These are phyloP conservation scores for Meloidogyne floridensis DNA, from an alignment of 1,140 invertebrate species.

Conservation along the genomic window DNA sequence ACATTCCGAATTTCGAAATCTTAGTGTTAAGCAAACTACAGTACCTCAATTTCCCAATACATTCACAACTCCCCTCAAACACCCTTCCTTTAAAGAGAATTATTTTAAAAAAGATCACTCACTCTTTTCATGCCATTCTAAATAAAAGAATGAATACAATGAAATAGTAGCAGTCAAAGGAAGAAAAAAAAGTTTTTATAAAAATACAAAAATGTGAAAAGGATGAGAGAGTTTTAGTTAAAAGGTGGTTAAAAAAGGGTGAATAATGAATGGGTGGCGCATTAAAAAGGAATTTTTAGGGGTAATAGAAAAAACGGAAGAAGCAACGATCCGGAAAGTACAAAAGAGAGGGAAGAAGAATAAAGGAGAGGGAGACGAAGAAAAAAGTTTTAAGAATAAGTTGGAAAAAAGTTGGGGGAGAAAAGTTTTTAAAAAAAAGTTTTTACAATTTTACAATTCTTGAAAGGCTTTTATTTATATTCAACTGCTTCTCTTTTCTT, in stretches of 20 bases:
- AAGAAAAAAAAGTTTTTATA: not conserved
- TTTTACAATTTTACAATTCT: too few species aligned
- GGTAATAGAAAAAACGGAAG: not conserved
- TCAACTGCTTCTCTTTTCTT: too few species aligned
- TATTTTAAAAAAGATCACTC: not conserved
- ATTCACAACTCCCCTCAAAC: too few species aligned
- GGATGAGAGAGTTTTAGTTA: not conserved
- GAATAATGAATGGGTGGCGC: conserved; percentile 1
- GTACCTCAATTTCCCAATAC: too few species aligned
- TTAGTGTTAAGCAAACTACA: too few species aligned
- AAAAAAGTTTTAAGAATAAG: too few species aligned
- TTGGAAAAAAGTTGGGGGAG: too few species aligned
- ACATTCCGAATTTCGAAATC: too few species aligned
- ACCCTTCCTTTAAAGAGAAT: not conserved
- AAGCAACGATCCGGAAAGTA: conserved; percentile 8
- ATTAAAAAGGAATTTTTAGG: not conserved
- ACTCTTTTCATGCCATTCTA: not conserved
- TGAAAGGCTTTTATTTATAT: too few species aligned
- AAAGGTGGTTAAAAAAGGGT: not conserved
- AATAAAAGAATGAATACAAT: conserved; percentile 5
- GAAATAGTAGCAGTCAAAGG: not conserved
- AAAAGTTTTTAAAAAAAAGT: too few species aligned
- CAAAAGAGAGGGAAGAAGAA: not conserved
- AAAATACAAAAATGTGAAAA: not conserved
- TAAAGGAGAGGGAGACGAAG: not conserved